Base-by-base conservation (phyloP, 2,888 invertebrate species). In the Phortica magna region DNA sequence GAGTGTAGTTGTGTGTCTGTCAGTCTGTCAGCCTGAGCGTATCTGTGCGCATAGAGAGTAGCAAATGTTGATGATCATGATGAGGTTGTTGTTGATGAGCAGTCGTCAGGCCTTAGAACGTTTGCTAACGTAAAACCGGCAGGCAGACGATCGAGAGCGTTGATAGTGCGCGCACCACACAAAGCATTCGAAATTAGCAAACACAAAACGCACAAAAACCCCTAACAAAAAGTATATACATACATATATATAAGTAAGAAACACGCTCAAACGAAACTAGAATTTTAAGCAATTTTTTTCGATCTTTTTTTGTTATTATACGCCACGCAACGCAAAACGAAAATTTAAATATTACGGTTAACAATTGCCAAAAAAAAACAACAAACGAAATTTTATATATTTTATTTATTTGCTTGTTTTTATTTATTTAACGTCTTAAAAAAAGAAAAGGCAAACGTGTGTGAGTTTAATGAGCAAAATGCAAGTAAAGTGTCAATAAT, bases 111-210 rank as follows among this genome's bases (percentile, higher is more conserved):
- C 76, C 77, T 79, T 68, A 75, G 78, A 70, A 75, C 17, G 17
- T 82, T 75, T 76, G 78, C 75, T 55, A 65, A 59, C 67, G 74
- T 43, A 74, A 68, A 39, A 76, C 76, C 79, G 82, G 82, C 89
- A 90, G 90, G 82, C 89, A 90, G 90, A 89, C 83, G 88, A 83
- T 85, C 89, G 89, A 84, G 80, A 87, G 86, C 88, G 81, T 83
- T 87, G 87, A 88, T 87, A 85, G 89, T 83, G 90, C 79, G 79
- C 81, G 82, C 83, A 83, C 80, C 55, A 53, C 76, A 74, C 59
- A 65, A 74, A 22, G 42, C 65, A 76, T 79, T 73, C 77, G 77
- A 78, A 79, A 43, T 67, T 75, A 74, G 67, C 73, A 67, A 10
- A n/a, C 57, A 61, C 53, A 43, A 64, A 55, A 55, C 57, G 42